These are phyloP conservation scores for Muscicapa striata DNA, from an alignment of 2,797 vertebrate species.

Conservation along the genomic window DNA sequence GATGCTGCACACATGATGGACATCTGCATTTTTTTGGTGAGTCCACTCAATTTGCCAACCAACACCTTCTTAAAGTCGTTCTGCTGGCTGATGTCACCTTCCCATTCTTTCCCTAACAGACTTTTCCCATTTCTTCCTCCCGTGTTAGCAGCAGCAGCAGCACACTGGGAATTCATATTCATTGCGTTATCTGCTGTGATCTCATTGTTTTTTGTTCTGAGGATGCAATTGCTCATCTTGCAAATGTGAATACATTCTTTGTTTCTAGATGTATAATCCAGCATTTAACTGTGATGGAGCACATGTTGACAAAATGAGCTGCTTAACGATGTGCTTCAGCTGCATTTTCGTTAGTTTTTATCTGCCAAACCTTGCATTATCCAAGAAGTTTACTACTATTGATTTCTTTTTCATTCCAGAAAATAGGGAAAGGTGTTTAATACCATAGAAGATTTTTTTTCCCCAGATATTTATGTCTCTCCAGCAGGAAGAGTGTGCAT, in stretches of 20 bases:
- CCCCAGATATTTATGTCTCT: not conserved
- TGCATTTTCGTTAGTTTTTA: slow-evolving; percentile 26
- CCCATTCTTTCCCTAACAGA: not conserved
- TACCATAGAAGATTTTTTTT: not conserved
- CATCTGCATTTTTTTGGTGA: not conserved
- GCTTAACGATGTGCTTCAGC: not conserved
- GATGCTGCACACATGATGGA: fast-evolving
- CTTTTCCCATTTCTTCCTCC: not conserved
- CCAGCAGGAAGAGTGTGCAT: not conserved
- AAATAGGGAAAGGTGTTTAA: not conserved
- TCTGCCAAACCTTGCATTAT: slow-evolving; percentile 34
- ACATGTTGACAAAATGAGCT: slow-evolving; percentile 32
- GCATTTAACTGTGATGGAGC: slow-evolving; percentile 43
- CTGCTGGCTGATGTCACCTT: not conserved
- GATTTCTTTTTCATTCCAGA: slow-evolving; percentile 33
- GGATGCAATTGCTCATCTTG: slow-evolving; percentile 4
- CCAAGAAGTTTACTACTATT: slow-evolving; percentile 29
- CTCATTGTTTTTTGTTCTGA: not conserved
- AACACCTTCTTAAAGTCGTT: not conserved
- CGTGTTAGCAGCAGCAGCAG: not conserved
- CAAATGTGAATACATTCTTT: slow-evolving; percentile 21
- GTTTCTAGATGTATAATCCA: slow-evolving; percentile 35
- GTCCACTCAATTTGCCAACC: not conserved
- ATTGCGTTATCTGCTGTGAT: not conserved
- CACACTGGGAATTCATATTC: not conserved